Evolutionary conservation across 2,113 vertebrate species (phyloP), one percentile per base, ranked within the genome.

Genomic region (Epinephelus fuscoguttatus): DNA sequence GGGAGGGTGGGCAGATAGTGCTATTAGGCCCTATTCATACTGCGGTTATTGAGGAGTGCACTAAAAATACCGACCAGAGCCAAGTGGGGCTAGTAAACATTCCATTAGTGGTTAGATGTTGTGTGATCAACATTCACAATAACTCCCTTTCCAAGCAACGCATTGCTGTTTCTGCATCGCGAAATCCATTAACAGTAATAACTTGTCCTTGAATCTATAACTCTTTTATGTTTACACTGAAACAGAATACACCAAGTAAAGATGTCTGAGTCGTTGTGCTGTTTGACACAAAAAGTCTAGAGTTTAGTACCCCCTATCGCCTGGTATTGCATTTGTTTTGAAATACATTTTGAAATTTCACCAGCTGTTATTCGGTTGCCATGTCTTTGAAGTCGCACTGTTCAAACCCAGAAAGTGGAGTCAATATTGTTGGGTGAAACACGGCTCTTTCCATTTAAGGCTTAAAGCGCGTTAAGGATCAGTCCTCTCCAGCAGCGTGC

Each of bases 101-200:
- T 84, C 71, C 88, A 92, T 87, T 92, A 92, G 79, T 59, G 77
- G 75, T 81, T 67, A 66, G 27, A 81, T 60, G 49, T 62, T 78
- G 42, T 37, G 66, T 63, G 60, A 33, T 72, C 66, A 56, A 82
- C 21, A 72, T 78, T 80, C 9, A 5, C 15, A 80, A 25, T 68
- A 27, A 82, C 64, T 50, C 33, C 25, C 47, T 11, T 80, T 77
- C 27, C 21, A 66, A 71, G 6, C 15, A n/a, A 18, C 21, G 50
- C 52, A 64, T n/a, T 25, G 5, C 7, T 12, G 4, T 42, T 67
- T 74, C 3, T 40, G 17, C 33, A 72, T 33, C 6, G 19, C 40
- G n/a, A 40, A 9, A 67, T 2, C 2, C 59, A 15, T 14, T 9
- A 33, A 70, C 4, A 42, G 37, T 27, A 75, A 76, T 57, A 70